Evolutionary conservation across 2,888 invertebrate genomes (phyloP).

Genomic region (Teleogryllus oceanicus): DNA sequence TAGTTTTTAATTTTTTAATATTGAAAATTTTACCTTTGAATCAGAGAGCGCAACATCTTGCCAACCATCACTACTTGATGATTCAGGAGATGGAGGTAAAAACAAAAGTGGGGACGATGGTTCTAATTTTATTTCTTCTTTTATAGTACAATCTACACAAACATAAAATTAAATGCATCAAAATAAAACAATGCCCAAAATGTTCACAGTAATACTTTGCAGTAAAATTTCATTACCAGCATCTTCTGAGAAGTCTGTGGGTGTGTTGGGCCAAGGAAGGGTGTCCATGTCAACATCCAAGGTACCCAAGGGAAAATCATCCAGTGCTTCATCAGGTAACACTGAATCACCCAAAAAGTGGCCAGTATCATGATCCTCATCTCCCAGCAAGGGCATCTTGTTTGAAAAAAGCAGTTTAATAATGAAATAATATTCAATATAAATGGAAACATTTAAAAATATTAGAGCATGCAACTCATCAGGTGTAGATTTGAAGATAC

Average conservation of each 20-base stretch:
- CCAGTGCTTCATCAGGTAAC: slow-evolving; percentile 34
- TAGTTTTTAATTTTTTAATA: too few relatives aligned
- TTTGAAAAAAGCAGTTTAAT: slow-evolving; percentile 21
- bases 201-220: too few relatives aligned
- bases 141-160: slow-evolving; percentile 37
- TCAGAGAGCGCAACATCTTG: slow-evolving; percentile 11
- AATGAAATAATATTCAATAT: background rate
- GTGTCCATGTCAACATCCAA: slow-evolving; percentile 35
- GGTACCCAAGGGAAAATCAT: slow-evolving; percentile 35
- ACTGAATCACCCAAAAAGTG: slow-evolving; percentile 26
- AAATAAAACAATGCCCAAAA: too few relatives aligned
- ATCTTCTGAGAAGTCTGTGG: slow-evolving; percentile 32
- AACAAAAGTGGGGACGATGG: slow-evolving; percentile 36
- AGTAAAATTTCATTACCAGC: slow-evolving; percentile 23
- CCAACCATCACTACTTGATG: slow-evolving; percentile 29
- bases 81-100: slow-evolving; percentile 33
- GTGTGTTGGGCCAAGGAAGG: slow-evolving; percentile 36
- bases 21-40: slow-evolving; percentile 23
- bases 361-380: slow-evolving; percentile 30
- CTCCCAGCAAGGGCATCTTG: slow-evolving; percentile 40
- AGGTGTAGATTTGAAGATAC: background rate
- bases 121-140: slow-evolving; percentile 40
- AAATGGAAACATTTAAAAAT: background rate
- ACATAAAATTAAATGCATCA: background rate
- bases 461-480: background rate